Evolutionary conservation across 92 coral and sea anemone genomes (phyloP), one percentile per base, ranked within the genome.

Genomic region (Zoanthus sociatus): DNA sequence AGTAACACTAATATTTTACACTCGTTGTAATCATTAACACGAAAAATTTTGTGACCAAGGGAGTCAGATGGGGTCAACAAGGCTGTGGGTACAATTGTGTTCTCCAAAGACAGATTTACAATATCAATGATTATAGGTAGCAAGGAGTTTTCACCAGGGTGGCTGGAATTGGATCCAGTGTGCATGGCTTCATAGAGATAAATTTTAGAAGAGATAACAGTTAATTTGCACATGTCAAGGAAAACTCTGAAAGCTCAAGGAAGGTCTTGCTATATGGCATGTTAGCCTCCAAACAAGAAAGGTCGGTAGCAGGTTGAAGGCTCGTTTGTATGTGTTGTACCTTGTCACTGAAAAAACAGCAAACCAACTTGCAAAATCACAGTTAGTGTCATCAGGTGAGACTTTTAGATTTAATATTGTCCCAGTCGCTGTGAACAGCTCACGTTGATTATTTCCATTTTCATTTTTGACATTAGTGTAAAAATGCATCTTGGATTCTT

Each of bases 401-500:
- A 37, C 69, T 3, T 71, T 74, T 73, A 53, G 30, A 85, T 58
- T 37, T 71, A 85, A 76, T 53, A 75, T 55, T 33, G 44, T 85
- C 46, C 26, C 18, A 45, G 32, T 56, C 17, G 54, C 37, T 73
- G 56, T 20, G 44, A 85, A 85, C 16, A 85, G 18, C 21, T 17
- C 71, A 67, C 72, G 77, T 75, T 85, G 88, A 16, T 74, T 44
- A 14, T n/a, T 51, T 61, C 14, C 58, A 54, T 85, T 31, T 3
- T 85, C 88, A 55, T 54, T 44, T 33, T 73, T 84, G 46, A 31
- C 54, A 32, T 45, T 42, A 9, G 88, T 55, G 18, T 85, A 85
- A 56, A 71, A 85, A 18, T 33, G 61, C 88, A 32, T 54, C 31
- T 85, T 85, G 47, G 82, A 74, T 45, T 56, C 42, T 26, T 53